Evolutionary conservation across 1,140 invertebrate species (phyloP).

Genomic region (Pantala flavescens): DNA sequence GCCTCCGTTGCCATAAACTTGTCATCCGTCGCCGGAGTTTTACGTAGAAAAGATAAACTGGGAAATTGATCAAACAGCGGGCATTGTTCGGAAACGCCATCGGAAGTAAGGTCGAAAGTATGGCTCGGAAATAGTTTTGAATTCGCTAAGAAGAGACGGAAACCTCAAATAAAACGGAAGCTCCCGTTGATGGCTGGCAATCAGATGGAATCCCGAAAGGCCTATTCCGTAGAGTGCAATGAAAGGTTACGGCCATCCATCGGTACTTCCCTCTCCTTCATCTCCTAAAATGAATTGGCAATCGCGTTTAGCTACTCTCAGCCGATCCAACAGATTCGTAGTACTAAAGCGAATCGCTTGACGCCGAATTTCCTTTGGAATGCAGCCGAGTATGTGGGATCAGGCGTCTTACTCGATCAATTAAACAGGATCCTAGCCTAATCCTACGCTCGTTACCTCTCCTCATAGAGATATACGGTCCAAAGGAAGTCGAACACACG

Average conservation of each 20-base stretch:
- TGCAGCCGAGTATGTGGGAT: background rate
- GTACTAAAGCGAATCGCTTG: background rate
- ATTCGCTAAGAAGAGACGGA: background rate
- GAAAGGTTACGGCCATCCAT: background rate
- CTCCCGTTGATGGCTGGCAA: background rate
- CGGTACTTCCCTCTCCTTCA: background rate
- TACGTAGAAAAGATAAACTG: no score
- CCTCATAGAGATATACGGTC: no score
- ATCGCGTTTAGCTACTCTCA: background rate
- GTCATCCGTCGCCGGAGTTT: no score
- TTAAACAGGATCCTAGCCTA: no score
- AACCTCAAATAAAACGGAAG: background rate
- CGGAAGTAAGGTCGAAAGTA: background rate
- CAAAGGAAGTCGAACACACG: no score
- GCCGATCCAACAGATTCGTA: background rate
- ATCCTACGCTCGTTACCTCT: no score
- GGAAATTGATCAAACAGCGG: no score
- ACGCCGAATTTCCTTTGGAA: background rate
- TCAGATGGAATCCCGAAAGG: background rate
- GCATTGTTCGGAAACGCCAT: background rate
- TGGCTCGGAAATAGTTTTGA: background rate
- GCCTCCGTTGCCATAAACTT: no score
- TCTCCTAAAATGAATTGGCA: conserved; percentile 6
- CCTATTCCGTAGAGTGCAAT: background rate
- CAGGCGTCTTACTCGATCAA: no score